These are phyloP conservation scores for Pseudococcus viburni DNA, from an alignment of 2,888 invertebrate genomes.

Conservation along the genomic window DNA sequence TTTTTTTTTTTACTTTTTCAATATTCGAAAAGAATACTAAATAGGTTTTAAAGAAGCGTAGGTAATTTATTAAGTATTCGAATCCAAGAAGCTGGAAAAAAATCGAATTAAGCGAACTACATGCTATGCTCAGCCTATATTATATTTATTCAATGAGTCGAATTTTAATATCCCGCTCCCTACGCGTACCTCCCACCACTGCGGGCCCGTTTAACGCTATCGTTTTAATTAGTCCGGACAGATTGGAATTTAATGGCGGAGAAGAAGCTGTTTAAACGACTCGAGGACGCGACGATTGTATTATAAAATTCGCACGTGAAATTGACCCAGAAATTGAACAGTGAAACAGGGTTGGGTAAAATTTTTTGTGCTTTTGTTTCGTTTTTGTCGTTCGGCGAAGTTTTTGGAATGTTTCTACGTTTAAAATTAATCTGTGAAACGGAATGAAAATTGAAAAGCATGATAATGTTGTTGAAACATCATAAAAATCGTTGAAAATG, in stretches of 20 bases:
- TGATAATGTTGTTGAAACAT: too few relatives aligned
- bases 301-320: not conserved
- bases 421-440: too few relatives aligned
- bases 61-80: slow-evolving; percentile 23
- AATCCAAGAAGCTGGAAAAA: not conserved
- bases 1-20: not conserved
- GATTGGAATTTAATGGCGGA: slow-evolving; percentile 7
- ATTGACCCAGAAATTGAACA: not conserved
- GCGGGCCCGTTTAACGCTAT: not conserved
- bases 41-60: not conserved
- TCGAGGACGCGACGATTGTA: not conserved
- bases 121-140: not conserved
- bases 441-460: too few relatives aligned
- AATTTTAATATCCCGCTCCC: slow-evolving; percentile 1
- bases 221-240: not conserved
- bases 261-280: slow-evolving; percentile 4
- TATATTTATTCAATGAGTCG: not conserved
- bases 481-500: too few relatives aligned
- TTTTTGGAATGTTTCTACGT: not conserved
- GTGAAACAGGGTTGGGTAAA: not conserved
- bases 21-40: not conserved
- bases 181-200: not conserved
- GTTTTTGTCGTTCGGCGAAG: not conserved
- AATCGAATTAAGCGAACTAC: not conserved
- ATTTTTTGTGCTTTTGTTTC: not conserved